Evolutionary conservation across 2,888 invertebrate genomes (phyloP), one percentile per base, ranked within the genome.

Genomic region (Eupithecia subfuscata): DNA sequence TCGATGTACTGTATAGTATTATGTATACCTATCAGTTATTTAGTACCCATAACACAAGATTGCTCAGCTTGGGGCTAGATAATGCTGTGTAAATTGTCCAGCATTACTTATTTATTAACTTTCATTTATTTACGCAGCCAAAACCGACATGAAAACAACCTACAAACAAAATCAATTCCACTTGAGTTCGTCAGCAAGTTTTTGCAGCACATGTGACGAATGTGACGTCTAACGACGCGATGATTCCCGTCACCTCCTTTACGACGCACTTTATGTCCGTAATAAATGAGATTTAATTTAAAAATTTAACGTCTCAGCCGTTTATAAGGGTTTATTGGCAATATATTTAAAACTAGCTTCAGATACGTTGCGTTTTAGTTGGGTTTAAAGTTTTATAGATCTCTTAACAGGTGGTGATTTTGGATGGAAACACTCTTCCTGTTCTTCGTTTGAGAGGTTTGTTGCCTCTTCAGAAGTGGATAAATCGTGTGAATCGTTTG

Each of bases 231-330:
- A 79, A 82, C 80, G 81, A 81, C 73, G 69, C 71, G 72, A 80
- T 78, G 82, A 79, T 79, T 69, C 68, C 71, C 79, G 73, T 79
- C 68, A 75, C 76, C 78, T 76, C 71, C 74, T 81, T 81, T 81
- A 82, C 73, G 80, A 75, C 74, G 69, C 74, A 76, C 75, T 83
- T 82, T 81, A 83, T 78, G 78, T 73, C 78, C 73, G 75, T 82
- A 80, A 82, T 82, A 82, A 82, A 83, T 81, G 79, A 76, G 75
- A 75, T 81, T 82, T 80, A 79, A 82, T 82, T 82, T 81, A 80
- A 82, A 80, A 80, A 79, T 82, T 80, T 80, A 79, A 81, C 78
- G 79, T 75, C 72, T 70, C 60, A 37, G 69, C 73, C 78, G 77
- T 80, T 77, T 79, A 81, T 80, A 77, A 75, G 74, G 75, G 74